These are phyloP conservation scores for Agriopis leucophaearia DNA, from an alignment of 2,888 invertebrate species.

Conservation along the genomic window DNA sequence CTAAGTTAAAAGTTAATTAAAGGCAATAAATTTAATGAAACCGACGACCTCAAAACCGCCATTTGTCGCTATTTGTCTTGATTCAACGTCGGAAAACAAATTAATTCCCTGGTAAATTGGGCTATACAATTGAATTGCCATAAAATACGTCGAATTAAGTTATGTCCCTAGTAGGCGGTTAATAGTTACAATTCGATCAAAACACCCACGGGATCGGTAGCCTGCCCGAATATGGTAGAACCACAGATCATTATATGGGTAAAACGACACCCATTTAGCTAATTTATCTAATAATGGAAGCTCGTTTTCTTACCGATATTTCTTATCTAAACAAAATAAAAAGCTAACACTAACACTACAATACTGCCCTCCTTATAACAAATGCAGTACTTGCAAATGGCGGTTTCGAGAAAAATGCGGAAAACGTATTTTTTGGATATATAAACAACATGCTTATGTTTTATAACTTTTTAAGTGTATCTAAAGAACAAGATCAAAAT, in stretches of 20 bases:
- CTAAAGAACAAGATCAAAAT: too few relatives aligned
- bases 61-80: constrained; percentile 31
- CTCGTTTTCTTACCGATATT: not conserved
- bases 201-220: constrained; percentile 15
- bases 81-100: constrained; percentile 33
- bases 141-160: constrained; percentile 39
- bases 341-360: too few relatives aligned
- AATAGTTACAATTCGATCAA: constrained; percentile 34
- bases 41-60: constrained; percentile 8
- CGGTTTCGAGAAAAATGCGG: too few relatives aligned
- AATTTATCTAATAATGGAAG: not conserved
- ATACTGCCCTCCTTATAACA: too few relatives aligned
- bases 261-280: constrained; percentile 7
- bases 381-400: too few relatives aligned
- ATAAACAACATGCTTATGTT: too few relatives aligned
- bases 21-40: not conserved
- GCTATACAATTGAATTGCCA: constrained; percentile 35
- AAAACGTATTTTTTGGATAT: too few relatives aligned
- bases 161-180: constrained; percentile 36
- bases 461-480: too few relatives aligned
- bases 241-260: too few relatives aligned
- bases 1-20: not conserved
- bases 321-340: too few relatives aligned
- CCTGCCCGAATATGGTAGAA: not conserved
- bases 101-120: constrained; percentile 44